phyloP scores from a whole-genome alignment of 2,888 invertebrate genomes.

The Papilio protenor region DNA sequence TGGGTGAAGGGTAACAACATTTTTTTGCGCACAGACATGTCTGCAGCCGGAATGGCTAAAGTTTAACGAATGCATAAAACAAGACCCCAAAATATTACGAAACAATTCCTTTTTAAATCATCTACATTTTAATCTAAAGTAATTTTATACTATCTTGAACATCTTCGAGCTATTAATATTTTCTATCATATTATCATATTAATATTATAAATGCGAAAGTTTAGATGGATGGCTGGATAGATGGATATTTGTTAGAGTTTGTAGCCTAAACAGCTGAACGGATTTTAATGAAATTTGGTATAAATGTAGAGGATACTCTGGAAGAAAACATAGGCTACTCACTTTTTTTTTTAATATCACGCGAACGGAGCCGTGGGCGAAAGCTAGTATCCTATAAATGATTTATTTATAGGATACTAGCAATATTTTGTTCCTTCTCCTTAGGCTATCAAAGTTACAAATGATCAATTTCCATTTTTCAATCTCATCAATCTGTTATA shows the following conservation, averaged over 20 bases:
- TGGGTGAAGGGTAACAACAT: conserved; percentile 25
- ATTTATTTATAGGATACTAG: too few relatives aligned
- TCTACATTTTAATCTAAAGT: neutral
- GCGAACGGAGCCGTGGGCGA: too few relatives aligned
- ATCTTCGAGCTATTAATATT: neutral
- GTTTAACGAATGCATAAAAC: conserved; percentile 4
- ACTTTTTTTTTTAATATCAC: too few relatives aligned
- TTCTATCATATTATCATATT: too few relatives aligned
- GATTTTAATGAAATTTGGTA: too few relatives aligned
- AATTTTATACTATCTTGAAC: neutral
- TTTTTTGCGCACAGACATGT: conserved; percentile 15
- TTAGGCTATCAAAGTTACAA: neutral
- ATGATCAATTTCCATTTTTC: neutral
- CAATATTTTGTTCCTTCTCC: neutral
- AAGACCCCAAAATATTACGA: neutral
- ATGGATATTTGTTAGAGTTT: too few relatives aligned
- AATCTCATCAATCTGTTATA: neutral
- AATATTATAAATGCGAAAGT: too few relatives aligned
- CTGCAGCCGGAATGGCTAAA: neutral
- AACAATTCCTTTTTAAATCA: neutral
- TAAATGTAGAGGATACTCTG: too few relatives aligned
- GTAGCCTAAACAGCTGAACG: too few relatives aligned
- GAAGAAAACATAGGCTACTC: too few relatives aligned
- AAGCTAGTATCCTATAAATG: too few relatives aligned
- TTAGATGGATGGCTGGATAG: too few relatives aligned